Base-by-base conservation (phyloP, 92 coral and sea anemone genomes). In the Galaxea fascicularis region DNA sequence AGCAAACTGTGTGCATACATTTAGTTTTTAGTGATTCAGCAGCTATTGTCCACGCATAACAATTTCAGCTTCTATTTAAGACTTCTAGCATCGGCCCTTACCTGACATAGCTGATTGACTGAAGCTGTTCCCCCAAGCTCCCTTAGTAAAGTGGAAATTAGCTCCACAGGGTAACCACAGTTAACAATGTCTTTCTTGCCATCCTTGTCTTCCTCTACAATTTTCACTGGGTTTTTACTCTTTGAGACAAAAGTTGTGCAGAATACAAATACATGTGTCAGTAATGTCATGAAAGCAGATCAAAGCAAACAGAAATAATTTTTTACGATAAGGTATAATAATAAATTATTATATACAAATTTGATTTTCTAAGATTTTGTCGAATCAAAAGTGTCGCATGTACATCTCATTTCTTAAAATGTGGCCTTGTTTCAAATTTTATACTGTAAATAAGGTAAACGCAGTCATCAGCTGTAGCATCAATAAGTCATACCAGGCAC, bases 61-160 rank as follows among this genome's bases (percentile, higher is more conserved):
- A 4, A 18, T 16, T 0, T 27, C 7, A 27, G n/a, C n/a, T 27
- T 10, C 11, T 24, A 10, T 11, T 8, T 12, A 15, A 12, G 13
- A 65, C 26, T 10, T 31, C 35, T 27, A 65, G 6, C 30, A 18
- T 45, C 29, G 1, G 8, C 63, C n/a, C 25, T 57, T 62, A 94
- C 98, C 91, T 94, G 98, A 31, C 95, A 94, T 25, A 94, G 87
- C 56, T 91, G 90, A 76, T 92, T 88, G 74, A 94, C 73, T 49
- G 98, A 86, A 8, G 95, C 93, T 26, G 90, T 41, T 1, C 98
- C 98, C 67, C 98, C 98, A 65, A 91, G 88, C 74, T 84, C 90
- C 77, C 67, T 70, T 29, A 94, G 82, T 86, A 94, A 82, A 59
- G 66, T 66, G 8, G 27, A 78, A 30, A 94, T 63, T 54, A 94